These are phyloP conservation scores for Nasonia oneida DNA, from an alignment of 2,888 invertebrate genomes.

Conservation along the genomic window DNA sequence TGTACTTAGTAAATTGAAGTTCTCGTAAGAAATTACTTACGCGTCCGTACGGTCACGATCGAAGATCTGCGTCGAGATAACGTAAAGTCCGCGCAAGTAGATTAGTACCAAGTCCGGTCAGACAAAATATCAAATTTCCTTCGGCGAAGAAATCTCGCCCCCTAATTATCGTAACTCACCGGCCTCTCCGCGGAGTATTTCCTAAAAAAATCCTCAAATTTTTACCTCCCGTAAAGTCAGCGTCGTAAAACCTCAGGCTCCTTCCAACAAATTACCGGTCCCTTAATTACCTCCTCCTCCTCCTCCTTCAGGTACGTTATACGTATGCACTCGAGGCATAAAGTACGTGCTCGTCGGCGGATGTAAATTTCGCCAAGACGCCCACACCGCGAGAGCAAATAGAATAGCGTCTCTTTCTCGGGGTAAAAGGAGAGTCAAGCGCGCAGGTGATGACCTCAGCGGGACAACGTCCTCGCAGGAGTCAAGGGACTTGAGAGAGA, in stretches of 20 bases:
- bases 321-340: neutral
- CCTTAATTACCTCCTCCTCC: neutral
- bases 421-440: neutral
- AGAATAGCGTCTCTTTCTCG: neutral
- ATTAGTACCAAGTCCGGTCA: neutral
- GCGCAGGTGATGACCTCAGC: conserved; percentile 59
- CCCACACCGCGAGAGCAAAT: conserved; percentile 4
- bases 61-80: neutral
- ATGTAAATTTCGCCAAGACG: conserved; percentile 23
- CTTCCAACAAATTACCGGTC: conserved; percentile 6
- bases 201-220: neutral
- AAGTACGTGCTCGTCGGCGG: neutral
- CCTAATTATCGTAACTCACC: conserved; percentile 1
- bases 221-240: neutral
- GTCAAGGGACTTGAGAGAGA: conserved; percentile 23
- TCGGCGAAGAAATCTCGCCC: neutral
- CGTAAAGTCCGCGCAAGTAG: neutral
- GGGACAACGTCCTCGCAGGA: conserved; percentile 53
- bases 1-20: too few species aligned
- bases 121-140: neutral
- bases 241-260: neutral
- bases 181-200: neutral
- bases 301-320: neutral
- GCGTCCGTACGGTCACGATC: too few species aligned
- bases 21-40: too few species aligned